phyloP scores from a whole-genome alignment of 2,113 vertebrate genomes.

The Ophthalmolycus amberensis region DNA sequence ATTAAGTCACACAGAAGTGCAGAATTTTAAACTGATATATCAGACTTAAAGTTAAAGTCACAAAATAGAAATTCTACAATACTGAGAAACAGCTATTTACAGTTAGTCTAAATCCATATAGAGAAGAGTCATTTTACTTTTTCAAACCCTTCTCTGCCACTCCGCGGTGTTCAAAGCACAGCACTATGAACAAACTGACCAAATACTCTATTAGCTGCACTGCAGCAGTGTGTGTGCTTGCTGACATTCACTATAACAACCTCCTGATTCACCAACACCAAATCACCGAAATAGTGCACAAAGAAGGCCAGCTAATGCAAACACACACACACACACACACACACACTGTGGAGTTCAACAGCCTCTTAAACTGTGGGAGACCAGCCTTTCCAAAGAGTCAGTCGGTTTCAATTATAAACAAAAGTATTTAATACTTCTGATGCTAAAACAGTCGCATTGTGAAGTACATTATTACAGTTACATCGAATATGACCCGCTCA shows the following conservation, averaged over 20 bases:
- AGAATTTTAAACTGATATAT: conserved; percentile 7
- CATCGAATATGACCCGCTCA: no score
- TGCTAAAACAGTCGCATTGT: no score
- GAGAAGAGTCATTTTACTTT: not conserved
- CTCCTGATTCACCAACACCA: conserved; percentile 36
- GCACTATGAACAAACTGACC: conserved; percentile 11
- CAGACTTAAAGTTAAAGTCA: not conserved
- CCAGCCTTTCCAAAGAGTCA: no score
- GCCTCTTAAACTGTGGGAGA: no score
- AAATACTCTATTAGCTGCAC: conserved; percentile 25
- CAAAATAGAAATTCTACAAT: not conserved
- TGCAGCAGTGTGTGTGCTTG: conserved; percentile 51
- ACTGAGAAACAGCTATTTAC: not conserved
- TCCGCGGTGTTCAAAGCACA: not conserved
- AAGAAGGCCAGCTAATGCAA: conserved; percentile 36
- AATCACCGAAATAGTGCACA: conserved; percentile 2
- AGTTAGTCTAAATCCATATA: not conserved
- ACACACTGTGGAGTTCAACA: no score
- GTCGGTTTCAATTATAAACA: no score
- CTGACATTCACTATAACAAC: conserved; percentile 50
- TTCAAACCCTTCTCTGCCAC: not conserved
- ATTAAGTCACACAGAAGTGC: not conserved
- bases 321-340: conserved; percentile 14
- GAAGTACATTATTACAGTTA: no score
- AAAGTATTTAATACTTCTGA: no score